Conservation (phyloP, 1,140 invertebrate species). For the Antheraea pernyi region DNA sequence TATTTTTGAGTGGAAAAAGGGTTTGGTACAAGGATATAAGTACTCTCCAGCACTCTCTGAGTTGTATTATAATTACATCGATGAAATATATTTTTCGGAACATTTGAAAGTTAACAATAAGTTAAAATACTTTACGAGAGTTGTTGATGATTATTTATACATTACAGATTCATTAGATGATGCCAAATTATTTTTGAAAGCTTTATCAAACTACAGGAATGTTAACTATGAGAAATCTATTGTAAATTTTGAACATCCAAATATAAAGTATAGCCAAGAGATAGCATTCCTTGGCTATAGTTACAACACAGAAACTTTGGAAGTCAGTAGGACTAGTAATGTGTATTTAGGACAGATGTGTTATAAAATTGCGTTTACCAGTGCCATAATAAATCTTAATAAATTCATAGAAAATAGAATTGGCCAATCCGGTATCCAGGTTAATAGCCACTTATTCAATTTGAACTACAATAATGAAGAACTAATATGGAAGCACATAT, state of each 20-base stretch:
- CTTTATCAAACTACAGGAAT: slow-evolving; percentile 63
- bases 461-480: slow-evolving; percentile 60
- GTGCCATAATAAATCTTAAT: slow-evolving; percentile 43
- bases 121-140: slow-evolving; percentile 61
- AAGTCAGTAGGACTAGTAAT: slow-evolving; percentile 60
- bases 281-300: slow-evolving; percentile 69
- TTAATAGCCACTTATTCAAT: slow-evolving; percentile 68
- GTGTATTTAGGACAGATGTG: slow-evolving; percentile 69
- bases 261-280: slow-evolving; percentile 44
- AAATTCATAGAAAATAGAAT: slow-evolving; percentile 70
- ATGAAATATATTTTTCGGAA: slow-evolving; percentile 58
- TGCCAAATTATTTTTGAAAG: slow-evolving; percentile 59
- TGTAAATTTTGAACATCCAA: slow-evolving; percentile 59
- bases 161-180: slow-evolving; percentile 64
- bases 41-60: slow-evolving; percentile 75
- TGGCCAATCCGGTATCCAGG: slow-evolving; percentile 65
- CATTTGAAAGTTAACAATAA: slow-evolving; percentile 36
- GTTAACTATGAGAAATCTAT: slow-evolving; percentile 70
- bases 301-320: slow-evolving; percentile 58
- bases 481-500: slow-evolving; percentile 66
- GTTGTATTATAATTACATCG: slow-evolving; percentile 66
- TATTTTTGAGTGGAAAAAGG: slow-evolving; percentile 69
- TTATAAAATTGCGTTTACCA: slow-evolving; percentile 70
- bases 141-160: slow-evolving; percentile 76
- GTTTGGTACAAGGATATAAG: slow-evolving; percentile 73